Evolutionary conservation across 2,888 invertebrate species (phyloP).

Genomic region (Idaea aversata): DNA sequence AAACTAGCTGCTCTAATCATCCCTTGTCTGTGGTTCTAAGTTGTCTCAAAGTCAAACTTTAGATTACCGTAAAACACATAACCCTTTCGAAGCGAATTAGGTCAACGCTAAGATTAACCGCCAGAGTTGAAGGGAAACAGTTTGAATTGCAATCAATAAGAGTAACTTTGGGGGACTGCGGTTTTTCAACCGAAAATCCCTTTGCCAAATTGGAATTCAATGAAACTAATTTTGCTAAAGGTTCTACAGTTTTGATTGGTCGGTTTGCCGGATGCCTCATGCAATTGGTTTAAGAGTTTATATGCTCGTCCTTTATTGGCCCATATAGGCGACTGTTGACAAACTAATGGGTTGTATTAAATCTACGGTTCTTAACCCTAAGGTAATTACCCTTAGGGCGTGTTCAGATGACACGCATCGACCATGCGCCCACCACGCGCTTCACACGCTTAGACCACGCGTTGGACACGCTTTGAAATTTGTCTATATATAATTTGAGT

Average conservation of each 20-base stretch:
- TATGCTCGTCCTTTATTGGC: too few species aligned
- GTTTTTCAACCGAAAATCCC: neutral
- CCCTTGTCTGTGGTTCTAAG: too few species aligned
- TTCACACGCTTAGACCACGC: too few species aligned
- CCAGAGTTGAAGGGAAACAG: neutral
- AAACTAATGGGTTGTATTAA: too few species aligned
- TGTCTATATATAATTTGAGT: too few species aligned
- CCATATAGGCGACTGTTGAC: too few species aligned
- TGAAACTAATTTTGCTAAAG: neutral
- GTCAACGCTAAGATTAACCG: neutral
- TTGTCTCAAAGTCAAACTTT: neutral
- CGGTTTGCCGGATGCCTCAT: neutral
- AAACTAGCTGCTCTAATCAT: neutral
- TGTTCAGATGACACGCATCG: too few species aligned
- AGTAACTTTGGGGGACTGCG: neutral
- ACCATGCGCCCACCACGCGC: too few species aligned
- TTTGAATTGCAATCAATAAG: neutral
- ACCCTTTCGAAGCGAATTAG: neutral
- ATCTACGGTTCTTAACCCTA: too few species aligned
- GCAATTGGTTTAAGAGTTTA: too few species aligned
- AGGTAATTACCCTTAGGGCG: too few species aligned
- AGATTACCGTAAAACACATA: constrained; percentile 2
- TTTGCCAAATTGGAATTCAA: neutral
- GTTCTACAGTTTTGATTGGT: neutral
- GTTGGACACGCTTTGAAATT: too few species aligned